Evolutionary conservation across 2,113 vertebrate species (phyloP).

Genomic region (Charina bottae): DNA sequence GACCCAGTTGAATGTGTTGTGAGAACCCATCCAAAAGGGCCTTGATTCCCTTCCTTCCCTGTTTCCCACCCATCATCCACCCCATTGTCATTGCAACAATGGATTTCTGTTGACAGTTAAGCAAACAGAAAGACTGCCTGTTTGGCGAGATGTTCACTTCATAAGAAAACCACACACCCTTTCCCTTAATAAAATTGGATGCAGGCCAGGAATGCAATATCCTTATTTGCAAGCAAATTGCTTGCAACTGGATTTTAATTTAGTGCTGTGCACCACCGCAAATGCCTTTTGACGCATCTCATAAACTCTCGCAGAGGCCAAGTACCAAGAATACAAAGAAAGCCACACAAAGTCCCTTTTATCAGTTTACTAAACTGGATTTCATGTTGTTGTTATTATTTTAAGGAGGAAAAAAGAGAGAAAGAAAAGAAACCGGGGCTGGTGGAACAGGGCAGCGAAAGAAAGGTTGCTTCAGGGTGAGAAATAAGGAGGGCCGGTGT

Average conservation of each 20-base stretch:
- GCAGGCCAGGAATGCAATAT: neutral
- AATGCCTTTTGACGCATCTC: constrained; percentile 11
- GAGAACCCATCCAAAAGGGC: neutral
- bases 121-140: neutral
- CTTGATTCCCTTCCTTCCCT: neutral
- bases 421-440: neutral
- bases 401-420: neutral
- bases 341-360: neutral
- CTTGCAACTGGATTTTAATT: constrained; percentile 34
- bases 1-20: neutral
- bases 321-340: neutral
- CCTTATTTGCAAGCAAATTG: constrained; percentile 37
- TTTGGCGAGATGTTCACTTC: neutral
- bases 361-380: constrained; percentile 12
- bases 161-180: neutral
- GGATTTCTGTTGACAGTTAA: neutral
- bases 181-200: constrained; percentile 6
- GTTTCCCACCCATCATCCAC: neutral
- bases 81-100: neutral
- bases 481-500: too few relatives aligned
- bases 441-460: neutral
- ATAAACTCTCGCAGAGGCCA: neutral
- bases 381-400: neutral
- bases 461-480: neutral
- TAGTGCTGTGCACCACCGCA: neutral